Percentiles rank a stretch among this genome's conserved stretches.
Evolutionary conservation across 1,140 invertebrate species (phyloP).

Genomic region (Euschistus heros): DNA sequence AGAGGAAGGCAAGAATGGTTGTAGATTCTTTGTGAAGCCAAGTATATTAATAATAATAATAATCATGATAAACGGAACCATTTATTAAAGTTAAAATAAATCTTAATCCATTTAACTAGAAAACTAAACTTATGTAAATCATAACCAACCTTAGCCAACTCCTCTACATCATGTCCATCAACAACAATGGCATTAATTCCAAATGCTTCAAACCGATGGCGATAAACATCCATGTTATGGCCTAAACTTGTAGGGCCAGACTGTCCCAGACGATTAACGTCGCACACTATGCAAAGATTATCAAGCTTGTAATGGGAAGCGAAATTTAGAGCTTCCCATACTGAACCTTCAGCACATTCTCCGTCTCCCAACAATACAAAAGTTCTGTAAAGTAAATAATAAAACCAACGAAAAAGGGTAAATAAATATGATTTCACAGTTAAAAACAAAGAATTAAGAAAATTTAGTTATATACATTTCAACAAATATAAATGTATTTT

Average conservation of each 20-base stretch:
- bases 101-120: neutral
- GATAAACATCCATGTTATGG: conserved; percentile 85
- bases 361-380: conserved; percentile 96
- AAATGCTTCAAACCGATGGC: conserved; percentile 80
- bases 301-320: conserved; percentile 90
- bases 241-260: conserved; percentile 87
- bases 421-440: too few species aligned
- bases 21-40: too few species aligned
- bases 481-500: too few species aligned
- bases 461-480: too few species aligned
- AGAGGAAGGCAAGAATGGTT: too few species aligned
- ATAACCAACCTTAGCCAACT: conserved; percentile 60
- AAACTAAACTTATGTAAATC: neutral
- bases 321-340: conserved; percentile 97
- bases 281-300: conserved; percentile 94
- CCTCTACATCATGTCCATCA: conserved; percentile 92
- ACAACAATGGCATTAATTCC: conserved; percentile 87
- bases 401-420: neutral
- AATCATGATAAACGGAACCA: too few species aligned
- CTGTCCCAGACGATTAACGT: conserved; percentile 95
- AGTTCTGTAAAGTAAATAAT: conserved; percentile 52
- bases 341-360: conserved; percentile 93
- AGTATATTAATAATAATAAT: too few species aligned
- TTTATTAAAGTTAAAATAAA: too few species aligned
- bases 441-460: too few species aligned